phyloP scores from a whole-genome alignment of 2,888 invertebrate species.

The Hartigia nigra region DNA sequence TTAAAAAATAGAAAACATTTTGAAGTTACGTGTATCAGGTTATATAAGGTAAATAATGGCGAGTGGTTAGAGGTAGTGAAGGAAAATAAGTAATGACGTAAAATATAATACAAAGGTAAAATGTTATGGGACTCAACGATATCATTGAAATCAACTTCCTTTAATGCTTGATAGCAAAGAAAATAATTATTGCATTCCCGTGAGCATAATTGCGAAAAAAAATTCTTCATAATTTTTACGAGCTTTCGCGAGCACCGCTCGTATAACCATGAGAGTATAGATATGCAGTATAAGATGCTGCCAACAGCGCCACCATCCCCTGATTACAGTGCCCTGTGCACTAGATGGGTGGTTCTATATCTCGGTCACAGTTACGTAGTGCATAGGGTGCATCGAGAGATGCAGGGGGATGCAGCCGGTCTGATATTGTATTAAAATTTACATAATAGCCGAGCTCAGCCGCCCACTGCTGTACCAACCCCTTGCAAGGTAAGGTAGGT shows the following conservation, averaged over 20 bases:
- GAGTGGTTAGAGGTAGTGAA: neutral
- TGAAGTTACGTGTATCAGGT: neutral
- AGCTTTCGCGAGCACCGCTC: neutral
- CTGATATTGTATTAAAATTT: slow-evolving; percentile 56
- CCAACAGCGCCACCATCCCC: neutral
- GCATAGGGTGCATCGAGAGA: slow-evolving; percentile 3
- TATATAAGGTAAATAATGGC: neutral
- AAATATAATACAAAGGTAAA: neutral
- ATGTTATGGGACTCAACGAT: neutral
- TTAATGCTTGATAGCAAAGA: neutral
- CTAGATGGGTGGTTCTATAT: neutral
- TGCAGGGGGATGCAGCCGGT: slow-evolving; percentile 40
- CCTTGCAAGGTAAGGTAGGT: neutral
- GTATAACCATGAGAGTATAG: neutral
- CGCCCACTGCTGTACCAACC: slow-evolving; percentile 17
- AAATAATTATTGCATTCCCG: neutral
- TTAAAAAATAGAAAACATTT: neutral
- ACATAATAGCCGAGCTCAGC: slow-evolving; percentile 53
- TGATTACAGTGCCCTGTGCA: neutral
- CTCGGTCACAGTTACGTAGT: neutral
- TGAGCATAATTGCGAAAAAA: neutral
- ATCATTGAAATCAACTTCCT: neutral
- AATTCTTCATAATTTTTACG: neutral
- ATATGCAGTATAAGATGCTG: neutral
- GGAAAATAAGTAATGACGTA: too few relatives aligned